Percentiles rank a stretch among this genome's conserved stretches.
Conservation (phyloP, 2,888 invertebrate genomes). For the Ceramica pisi region DNA sequence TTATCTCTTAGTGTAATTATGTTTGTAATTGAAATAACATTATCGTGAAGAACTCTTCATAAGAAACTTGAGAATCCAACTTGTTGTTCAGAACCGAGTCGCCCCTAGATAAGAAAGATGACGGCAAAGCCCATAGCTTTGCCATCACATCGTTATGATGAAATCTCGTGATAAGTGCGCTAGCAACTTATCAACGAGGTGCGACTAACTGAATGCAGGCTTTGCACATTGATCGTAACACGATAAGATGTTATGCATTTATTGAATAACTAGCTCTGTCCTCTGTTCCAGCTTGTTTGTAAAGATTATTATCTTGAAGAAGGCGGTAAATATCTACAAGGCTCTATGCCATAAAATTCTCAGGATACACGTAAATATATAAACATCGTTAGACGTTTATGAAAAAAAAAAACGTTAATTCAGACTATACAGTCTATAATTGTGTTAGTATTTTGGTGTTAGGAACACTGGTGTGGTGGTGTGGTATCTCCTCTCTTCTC, state of each 20-base stretch:
- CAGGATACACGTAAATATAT: too few species aligned
- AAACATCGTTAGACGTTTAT: too few species aligned
- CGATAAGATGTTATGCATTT: slow-evolving; percentile 26
- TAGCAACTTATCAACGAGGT: slow-evolving; percentile 27
- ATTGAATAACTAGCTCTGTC: slow-evolving; percentile 13
- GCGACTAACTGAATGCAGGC: slow-evolving; percentile 37
- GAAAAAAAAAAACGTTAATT: too few species aligned
- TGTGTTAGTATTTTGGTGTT: too few species aligned
- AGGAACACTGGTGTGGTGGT: too few species aligned
- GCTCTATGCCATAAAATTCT: too few species aligned
- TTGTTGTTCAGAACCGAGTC: not conserved
- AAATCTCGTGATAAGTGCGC: slow-evolving; percentile 24
- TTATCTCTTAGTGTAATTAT: not conserved
- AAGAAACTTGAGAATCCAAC: not conserved
- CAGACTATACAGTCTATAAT: too few species aligned
- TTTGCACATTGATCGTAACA: slow-evolving; percentile 18
- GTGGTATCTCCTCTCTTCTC: too few species aligned
- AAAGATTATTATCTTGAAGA: not conserved
- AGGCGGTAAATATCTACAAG: not conserved
- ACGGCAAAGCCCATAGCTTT: slow-evolving; percentile 1
- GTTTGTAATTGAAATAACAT: not conserved
- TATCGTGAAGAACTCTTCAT: not conserved
- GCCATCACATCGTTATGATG: slow-evolving; percentile 19
- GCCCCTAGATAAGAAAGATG: not conserved
- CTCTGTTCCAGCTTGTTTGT: too few species aligned